These are phyloP conservation scores for Colossoma macropomum DNA, from an alignment of 2,113 vertebrate genomes.

Conservation along the genomic window DNA sequence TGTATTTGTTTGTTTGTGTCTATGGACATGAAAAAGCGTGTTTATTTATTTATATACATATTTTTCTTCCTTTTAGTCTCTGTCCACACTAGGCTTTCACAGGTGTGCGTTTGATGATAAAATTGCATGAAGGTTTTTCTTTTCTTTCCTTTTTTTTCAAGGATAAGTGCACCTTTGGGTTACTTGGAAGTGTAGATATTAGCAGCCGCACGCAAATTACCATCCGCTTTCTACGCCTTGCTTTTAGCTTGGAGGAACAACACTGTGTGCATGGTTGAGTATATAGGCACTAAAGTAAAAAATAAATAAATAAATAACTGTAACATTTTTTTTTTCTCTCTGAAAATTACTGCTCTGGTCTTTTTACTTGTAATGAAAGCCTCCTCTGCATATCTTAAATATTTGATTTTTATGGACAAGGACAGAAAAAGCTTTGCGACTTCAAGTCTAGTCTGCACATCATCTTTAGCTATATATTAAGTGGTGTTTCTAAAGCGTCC, in stretches of 20 bases:
- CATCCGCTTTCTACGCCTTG: conserved; percentile 34
- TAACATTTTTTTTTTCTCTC: not conserved
- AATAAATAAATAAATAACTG: not conserved
- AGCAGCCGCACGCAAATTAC: conserved; percentile 30
- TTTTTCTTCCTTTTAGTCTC: conserved; percentile 22
- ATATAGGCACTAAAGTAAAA: conserved; percentile 26
- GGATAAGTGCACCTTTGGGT: conserved; percentile 57
- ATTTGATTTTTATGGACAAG: not conserved
- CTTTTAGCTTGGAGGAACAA: conserved; percentile 26
- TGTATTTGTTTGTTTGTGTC: conserved; percentile 32
- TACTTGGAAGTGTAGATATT: conserved; percentile 33
- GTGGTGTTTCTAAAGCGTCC: not conserved
- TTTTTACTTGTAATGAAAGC: not conserved
- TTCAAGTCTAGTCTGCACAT: not conserved
- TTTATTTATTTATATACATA: not conserved
- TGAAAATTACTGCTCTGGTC: not conserved
- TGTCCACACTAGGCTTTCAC: conserved; percentile 35
- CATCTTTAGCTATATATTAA: not conserved
- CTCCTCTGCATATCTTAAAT: not conserved
- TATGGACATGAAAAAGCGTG: conserved; percentile 19
- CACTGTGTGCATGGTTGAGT: not conserved
- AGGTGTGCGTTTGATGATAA: conserved; percentile 55
- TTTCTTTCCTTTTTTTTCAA: not conserved
- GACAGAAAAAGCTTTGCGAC: not conserved
- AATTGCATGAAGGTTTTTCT: conserved; percentile 44